Evolutionary conservation across 2,113 vertebrate genomes (phyloP).

Genomic region (Probosciger aterrimus): DNA sequence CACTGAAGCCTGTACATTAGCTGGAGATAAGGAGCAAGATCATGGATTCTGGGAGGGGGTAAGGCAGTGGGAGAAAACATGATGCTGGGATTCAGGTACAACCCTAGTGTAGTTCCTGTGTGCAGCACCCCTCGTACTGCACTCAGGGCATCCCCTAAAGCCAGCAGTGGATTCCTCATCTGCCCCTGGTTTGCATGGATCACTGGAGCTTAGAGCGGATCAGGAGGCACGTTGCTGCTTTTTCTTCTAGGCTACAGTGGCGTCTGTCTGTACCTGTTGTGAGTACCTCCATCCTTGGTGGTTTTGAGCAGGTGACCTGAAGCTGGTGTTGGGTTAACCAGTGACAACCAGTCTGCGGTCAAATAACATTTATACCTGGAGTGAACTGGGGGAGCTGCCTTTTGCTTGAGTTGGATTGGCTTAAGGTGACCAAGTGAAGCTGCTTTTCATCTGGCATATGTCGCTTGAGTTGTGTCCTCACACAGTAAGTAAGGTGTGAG

Average conservation of each 20-base stretch:
- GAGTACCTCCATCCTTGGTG: fast-evolving
- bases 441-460: fast-evolving
- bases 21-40: not conserved
- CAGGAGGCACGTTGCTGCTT: fast-evolving
- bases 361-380: not conserved
- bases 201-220: fast-evolving
- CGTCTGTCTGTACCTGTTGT: not conserved
- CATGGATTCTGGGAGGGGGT: not conserved
- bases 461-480: fast-evolving
- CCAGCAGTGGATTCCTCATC: not conserved
- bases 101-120: fast-evolving
- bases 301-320: not conserved
- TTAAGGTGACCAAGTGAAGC: not conserved
- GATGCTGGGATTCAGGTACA: not conserved
- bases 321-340: not conserved
- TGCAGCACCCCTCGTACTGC: fast-evolving
- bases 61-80: fast-evolving
- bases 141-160: not conserved
- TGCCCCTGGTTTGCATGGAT: fast-evolving
- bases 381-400: not conserved
- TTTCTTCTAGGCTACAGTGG: not conserved
- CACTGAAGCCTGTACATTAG: fast-evolving
- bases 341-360: not conserved
- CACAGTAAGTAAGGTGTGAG: not conserved
- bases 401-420: fast-evolving